phyloP scores from a whole-genome alignment of 2,888 invertebrate genomes.

The Brassicogethes aeneus region DNA sequence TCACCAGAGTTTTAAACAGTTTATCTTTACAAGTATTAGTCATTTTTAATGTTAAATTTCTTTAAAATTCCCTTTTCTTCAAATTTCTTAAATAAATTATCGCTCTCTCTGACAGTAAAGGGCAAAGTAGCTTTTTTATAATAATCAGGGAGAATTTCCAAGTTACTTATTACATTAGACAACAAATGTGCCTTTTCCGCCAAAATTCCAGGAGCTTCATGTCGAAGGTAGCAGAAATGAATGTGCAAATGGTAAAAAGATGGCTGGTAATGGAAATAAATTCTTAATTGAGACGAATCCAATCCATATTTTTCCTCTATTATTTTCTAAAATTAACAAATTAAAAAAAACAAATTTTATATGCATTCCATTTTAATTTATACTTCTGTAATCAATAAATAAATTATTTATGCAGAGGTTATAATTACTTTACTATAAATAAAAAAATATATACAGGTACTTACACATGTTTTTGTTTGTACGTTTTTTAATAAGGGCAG shows the following conservation, averaged over 20 bases:
- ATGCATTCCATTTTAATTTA: not conserved
- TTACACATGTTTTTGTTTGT: slow-evolving; percentile 61
- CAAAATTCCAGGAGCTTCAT: slow-evolving; percentile 74
- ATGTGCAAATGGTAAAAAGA: slow-evolving; percentile 95
- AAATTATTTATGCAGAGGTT: too few relatives aligned
- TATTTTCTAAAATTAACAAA: slow-evolving; percentile 60
- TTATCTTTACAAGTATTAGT: slow-evolving; percentile 15
- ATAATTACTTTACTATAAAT: not conserved
- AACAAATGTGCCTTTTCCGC: slow-evolving; percentile 83
- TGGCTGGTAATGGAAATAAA: slow-evolving; percentile 93
- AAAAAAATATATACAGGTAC: too few relatives aligned
- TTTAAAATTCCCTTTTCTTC: slow-evolving; percentile 48
- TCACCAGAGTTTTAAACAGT: slow-evolving; percentile 43
- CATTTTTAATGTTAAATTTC: slow-evolving; percentile 25
- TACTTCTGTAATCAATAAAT: not conserved
- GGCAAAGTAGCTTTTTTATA: slow-evolving; percentile 76
- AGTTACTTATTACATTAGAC: slow-evolving; percentile 81
- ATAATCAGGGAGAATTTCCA: slow-evolving; percentile 72
- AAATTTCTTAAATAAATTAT: slow-evolving; percentile 59
- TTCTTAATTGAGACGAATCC: slow-evolving; percentile 59
- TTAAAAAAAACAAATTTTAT: slow-evolving; percentile 7
- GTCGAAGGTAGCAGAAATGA: slow-evolving; percentile 76
- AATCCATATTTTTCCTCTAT: slow-evolving; percentile 72
- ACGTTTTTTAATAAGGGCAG: slow-evolving; percentile 78
- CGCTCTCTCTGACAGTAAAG: slow-evolving; percentile 69